Conservation (phyloP, 2,888 invertebrate genomes). For the Eudasyphora cyanicolor region DNA sequence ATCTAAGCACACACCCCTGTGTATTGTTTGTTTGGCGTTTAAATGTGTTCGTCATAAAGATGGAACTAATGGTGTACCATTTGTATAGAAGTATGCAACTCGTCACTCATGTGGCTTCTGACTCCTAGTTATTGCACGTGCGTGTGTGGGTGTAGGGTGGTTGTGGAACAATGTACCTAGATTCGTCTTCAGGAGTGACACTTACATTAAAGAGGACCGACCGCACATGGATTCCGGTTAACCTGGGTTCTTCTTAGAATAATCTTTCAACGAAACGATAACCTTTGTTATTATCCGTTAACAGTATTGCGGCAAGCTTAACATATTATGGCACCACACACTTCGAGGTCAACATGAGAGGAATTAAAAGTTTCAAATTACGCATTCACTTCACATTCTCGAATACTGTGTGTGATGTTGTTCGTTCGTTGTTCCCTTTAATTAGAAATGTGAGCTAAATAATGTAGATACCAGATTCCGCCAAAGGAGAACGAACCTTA, state of each 20-base stretch:
- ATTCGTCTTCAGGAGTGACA: background rate
- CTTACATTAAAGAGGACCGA: conserved; percentile 35
- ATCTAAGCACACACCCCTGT: background rate
- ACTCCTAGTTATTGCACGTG: background rate
- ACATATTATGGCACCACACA: background rate
- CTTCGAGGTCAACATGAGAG: background rate
- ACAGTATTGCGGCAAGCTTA: background rate
- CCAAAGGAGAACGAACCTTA: too few relatives aligned
- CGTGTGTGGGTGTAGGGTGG: background rate
- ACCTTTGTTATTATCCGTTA: background rate
- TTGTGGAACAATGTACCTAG: background rate
- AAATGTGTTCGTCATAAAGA: conserved; percentile 27
- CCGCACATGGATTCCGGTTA: conserved; percentile 25
- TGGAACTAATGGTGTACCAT: conserved; percentile 31
- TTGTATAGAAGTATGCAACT: conserved; percentile 16
- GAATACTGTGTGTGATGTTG: background rate
- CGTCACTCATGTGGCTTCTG: background rate
- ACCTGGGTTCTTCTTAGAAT: conserved; percentile 22
- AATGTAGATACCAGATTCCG: background rate
- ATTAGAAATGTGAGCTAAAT: background rate
- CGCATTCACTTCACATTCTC: too few relatives aligned
- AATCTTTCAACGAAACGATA: background rate
- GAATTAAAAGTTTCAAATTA: background rate
- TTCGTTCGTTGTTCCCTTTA: background rate
- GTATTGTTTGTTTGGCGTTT: too few relatives aligned